Base-by-base conservation (phyloP, 2,888 invertebrate genomes). In the Chymomyza fuscimana region DNA sequence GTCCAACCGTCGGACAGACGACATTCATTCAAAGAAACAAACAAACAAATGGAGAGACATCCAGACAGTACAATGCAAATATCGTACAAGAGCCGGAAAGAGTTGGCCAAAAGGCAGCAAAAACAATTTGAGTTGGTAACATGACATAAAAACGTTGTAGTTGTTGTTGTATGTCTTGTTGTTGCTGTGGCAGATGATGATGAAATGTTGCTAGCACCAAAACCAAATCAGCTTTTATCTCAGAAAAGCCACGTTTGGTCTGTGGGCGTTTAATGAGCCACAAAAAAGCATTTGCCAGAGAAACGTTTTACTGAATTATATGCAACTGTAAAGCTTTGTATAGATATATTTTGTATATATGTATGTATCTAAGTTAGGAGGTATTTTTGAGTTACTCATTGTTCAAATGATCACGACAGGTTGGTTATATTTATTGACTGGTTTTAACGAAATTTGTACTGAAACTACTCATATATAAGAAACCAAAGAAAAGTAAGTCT, bases 1-100 rank as follows among this genome's bases (percentile, higher is more conserved):
- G 52, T 32, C 32, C 62, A 50, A 52, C 16, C 10, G 25, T 15
- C 29, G 29, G 25, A 58, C 58, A 22, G 29, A 58, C 58, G 29
- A 71, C 66, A 76, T 64, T 64, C 70, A 54, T 51, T 76, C 71
- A 70, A 56, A 32, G 61, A 59, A 72, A 62, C 32, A 67, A 32
- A 56, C 56, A 36, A 58, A 71, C 25, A 64, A 40, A 59, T 50
- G 56, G 50, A 74, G 50, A 64, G 19, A 51, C 40, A 54, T 29
- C 54, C n/a, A 72, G 9, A 56, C 65, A 67, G 58, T 40, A 50
- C 72, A 74, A 65, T 60, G 51, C 74, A 65, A 73, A 73, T 63
- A 68, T 65, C 12, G 40, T 46, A 46, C 40, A 46, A 46, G 40
- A 54, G 54, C 10, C 9, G 22, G 54, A 22, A 54, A 25, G 58